Conservation (phyloP, 2,888 invertebrate genomes). For the Epistrophe grossulariae region DNA sequence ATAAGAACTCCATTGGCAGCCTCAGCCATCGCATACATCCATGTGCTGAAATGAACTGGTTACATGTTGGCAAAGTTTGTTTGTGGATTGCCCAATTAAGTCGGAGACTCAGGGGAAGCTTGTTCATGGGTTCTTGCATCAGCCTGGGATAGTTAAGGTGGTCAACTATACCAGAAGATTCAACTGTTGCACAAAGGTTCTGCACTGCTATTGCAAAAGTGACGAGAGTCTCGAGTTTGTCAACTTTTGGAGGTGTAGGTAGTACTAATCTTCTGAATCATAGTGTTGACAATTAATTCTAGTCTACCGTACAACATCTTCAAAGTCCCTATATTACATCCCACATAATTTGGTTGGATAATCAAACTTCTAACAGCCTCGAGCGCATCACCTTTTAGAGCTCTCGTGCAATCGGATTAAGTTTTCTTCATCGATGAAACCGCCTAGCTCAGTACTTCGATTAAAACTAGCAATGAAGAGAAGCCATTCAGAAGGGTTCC, state of each 20-base stretch:
- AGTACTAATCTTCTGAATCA: slow-evolving; percentile 3
- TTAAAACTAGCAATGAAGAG: slow-evolving; percentile 23
- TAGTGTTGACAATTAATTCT: slow-evolving; percentile 29
- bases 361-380: slow-evolving; percentile 38
- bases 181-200: slow-evolving; percentile 39
- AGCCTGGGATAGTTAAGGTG: slow-evolving; percentile 39
- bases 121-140: slow-evolving; percentile 39
- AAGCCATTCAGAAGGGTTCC: slow-evolving; percentile 10
- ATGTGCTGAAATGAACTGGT: not conserved
- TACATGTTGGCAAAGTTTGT: not conserved
- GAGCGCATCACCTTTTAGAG: slow-evolving; percentile 21
- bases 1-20: too few relatives aligned
- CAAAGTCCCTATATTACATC: not conserved
- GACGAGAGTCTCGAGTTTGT: not conserved
- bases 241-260: not conserved
- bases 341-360: slow-evolving; percentile 30
- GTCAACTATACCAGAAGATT: slow-evolving; percentile 7
- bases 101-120: slow-evolving; percentile 27
- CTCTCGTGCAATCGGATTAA: not conserved
- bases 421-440: slow-evolving; percentile 6
- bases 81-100: slow-evolving; percentile 50
- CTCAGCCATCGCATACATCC: too few relatives aligned
- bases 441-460: slow-evolving; percentile 13
- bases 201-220: slow-evolving; percentile 36
- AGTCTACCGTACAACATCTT: slow-evolving; percentile 8